Evolutionary conservation across 2,113 vertebrate genomes (phyloP).

Genomic region (Nycticorax nycticorax): DNA sequence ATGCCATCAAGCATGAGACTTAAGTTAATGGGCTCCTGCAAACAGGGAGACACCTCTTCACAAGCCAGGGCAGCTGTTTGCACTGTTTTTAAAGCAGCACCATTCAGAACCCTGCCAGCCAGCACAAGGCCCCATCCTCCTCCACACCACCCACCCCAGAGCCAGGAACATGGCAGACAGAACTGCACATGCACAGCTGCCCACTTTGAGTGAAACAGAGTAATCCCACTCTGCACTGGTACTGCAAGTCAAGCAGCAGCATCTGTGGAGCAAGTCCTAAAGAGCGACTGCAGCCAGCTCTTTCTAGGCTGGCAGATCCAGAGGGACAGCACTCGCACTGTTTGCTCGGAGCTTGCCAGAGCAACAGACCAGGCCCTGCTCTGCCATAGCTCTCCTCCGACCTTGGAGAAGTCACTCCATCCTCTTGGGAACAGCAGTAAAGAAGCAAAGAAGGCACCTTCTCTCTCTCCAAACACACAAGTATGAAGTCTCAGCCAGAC

Average conservation of each 20-base stretch:
- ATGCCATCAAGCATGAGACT: background rate
- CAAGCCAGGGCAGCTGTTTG: background rate
- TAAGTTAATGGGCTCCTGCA: background rate
- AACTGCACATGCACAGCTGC: background rate
- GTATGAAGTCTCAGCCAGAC: background rate
- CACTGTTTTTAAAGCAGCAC: background rate
- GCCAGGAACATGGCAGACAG: background rate
- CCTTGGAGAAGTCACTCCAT: slow-evolving; percentile 25
- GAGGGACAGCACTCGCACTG: background rate
- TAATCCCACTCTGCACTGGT: background rate
- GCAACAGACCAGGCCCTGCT: background rate
- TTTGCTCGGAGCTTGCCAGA: background rate
- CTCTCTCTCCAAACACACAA: background rate
- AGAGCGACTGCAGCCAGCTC: background rate
- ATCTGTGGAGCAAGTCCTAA: background rate
- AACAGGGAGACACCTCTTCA: background rate
- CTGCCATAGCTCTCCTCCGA: background rate
- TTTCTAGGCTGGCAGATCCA: background rate
- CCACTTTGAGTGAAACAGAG: background rate
- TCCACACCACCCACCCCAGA: background rate
- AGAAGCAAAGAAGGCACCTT: background rate
- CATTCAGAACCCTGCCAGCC: background rate
- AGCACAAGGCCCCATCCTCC: background rate
- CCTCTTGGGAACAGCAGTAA: background rate
- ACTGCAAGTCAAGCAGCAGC: background rate